A percentile compares a stretch with the other conserved stretches of the same genome.
phyloP scores from a whole-genome alignment of 2,113 vertebrate genomes.

The Cyprinodon variegatus region DNA sequence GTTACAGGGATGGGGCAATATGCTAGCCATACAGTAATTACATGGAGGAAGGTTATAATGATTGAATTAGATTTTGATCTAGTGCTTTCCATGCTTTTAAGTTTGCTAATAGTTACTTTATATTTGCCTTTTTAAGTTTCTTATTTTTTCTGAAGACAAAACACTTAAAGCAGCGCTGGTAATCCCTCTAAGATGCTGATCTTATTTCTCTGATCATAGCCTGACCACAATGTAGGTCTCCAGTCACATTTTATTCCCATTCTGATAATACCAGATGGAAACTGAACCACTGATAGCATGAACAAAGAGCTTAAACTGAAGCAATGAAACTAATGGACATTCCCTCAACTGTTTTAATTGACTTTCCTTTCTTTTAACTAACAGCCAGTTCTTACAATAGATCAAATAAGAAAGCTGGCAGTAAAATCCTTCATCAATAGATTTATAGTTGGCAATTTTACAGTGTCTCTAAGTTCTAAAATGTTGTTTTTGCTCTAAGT shows the following conservation, averaged over 20 bases:
- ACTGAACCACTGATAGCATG: neutral
- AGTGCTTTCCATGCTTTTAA: neutral
- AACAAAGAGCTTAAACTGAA: neutral
- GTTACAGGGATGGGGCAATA: neutral
- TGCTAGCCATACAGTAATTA: neutral
- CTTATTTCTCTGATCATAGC: neutral
- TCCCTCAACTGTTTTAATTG: neutral
- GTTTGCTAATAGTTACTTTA: neutral
- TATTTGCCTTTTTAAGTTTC: neutral
- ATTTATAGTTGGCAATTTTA: too few relatives aligned
- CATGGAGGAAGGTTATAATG: neutral
- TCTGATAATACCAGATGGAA: neutral
- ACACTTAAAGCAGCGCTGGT: neutral
- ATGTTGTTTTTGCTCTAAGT: neutral
- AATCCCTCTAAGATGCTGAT: neutral
- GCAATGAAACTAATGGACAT: neutral
- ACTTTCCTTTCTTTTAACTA: neutral
- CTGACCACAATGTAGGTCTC: neutral
- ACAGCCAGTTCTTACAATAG: neutral
- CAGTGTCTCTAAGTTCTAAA: too few relatives aligned
- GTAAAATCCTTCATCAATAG: neutral
- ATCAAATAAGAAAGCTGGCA: neutral
- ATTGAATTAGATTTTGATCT: neutral
- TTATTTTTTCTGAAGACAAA: neutral
- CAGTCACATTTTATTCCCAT: neutral